Evolutionary conservation across 1,140 invertebrate genomes (phyloP), one percentile per base, ranked within the genome.

Genomic region (Drosophila biarmipes): DNA sequence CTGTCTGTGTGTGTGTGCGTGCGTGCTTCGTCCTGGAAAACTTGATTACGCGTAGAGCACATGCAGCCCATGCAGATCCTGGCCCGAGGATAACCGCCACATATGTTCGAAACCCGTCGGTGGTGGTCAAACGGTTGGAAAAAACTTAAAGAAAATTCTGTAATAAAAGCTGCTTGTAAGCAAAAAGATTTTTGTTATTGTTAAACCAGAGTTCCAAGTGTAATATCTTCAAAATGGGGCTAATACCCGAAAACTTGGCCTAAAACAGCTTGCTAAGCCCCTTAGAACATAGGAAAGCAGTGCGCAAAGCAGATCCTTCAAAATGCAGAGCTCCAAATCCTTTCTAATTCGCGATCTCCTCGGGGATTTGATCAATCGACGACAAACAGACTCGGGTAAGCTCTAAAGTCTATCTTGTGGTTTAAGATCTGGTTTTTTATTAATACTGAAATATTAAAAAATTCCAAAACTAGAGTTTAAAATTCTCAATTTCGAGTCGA

Each of bases 341-440:
- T 96, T 96, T 91, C 91, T 96, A 14, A 96, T 96, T 63, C 94
- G 95, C 73, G 96, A 96, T 91, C 93, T 96, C 15, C 93, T 96
- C 14, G 95, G 96, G 2, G 96, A 96, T 80, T 95, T 96, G 48
- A 92, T 96, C 63, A 92, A 93, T 37, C 93, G 94, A 15, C 93
- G 93, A 37, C 94, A 92, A 49, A 87, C 91, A 43, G 90, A 91
- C 62, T 87, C 78, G 12, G 90, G 86, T 91, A 37, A 66, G 80
- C 62, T 19, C 24, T 38, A n/a, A 38, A 10, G 29, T 31, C 7
- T 10, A 31, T 2, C 8, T 5, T 29, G 8, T 8, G 6, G 29
- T 1, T 8, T 29, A 29, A 29, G 29, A 29, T 29, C 29, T 24
- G 24, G 24, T n/a, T n/a, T n/a, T n/a, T n/a, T n/a, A n/a, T n/a